Conservation (phyloP, 2,888 invertebrate species). For the Cylloceria caligata region DNA sequence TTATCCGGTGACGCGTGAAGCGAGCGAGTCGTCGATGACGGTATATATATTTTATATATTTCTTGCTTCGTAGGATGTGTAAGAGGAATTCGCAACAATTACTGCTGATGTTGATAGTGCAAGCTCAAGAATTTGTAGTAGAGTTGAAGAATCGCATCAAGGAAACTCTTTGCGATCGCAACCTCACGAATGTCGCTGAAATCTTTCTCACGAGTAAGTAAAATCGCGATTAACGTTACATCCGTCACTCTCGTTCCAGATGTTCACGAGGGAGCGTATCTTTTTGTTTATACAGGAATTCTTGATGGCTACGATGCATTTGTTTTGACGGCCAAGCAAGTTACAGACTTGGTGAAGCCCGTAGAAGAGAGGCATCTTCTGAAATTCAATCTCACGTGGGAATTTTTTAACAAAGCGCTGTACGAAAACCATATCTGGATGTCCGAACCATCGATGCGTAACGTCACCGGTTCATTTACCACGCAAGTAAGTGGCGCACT, state of each 20-base stretch:
- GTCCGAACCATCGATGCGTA: conserved; percentile 86
- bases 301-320: conserved; percentile 88
- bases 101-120: conserved; percentile 87
- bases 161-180: conserved; percentile 85
- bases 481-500: conserved; percentile 82
- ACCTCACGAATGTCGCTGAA: conserved; percentile 86
- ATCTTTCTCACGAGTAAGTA: conserved; percentile 85
- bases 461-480: conserved; percentile 71
- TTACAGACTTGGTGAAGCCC: conserved; percentile 87
- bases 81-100: conserved; percentile 88
- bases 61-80: conserved; percentile 84
- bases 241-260: too few relatives aligned
- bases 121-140: conserved; percentile 88
- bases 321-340: conserved; percentile 87
- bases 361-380: conserved; percentile 87
- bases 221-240: conserved; percentile 33
- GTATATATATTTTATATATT: neutral
- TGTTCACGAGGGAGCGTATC: too few relatives aligned
- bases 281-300: conserved; percentile 86
- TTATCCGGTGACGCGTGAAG: neutral
- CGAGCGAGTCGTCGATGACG: too few relatives aligned
- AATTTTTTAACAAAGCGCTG: conserved; percentile 88
- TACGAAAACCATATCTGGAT: conserved; percentile 86
- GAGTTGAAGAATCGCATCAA: conserved; percentile 87
- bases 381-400: conserved; percentile 89